Percentiles rank a stretch among this genome's conserved stretches.
Conservation (phyloP, 2,797 vertebrate species). For the Neosalanx taihuensis region DNA sequence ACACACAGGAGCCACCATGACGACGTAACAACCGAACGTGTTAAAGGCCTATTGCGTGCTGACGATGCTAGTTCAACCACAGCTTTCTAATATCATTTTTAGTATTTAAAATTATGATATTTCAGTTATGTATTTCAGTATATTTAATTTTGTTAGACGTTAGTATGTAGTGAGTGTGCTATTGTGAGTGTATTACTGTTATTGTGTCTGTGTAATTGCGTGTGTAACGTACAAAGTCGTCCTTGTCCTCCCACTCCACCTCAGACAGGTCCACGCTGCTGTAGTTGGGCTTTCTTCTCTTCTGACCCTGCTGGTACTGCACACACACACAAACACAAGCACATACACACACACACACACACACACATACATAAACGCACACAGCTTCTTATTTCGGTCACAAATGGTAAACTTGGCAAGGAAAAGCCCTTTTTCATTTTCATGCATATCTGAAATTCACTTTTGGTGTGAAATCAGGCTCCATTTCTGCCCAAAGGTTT, state of each 20-base stretch:
- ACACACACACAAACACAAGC: slow-evolving; percentile 55
- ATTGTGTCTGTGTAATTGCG: not conserved
- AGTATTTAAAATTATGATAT: no score
- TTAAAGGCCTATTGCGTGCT: no score
- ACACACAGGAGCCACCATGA: slow-evolving; percentile 1
- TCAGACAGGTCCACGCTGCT: slow-evolving; percentile 97
- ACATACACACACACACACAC: slow-evolving; percentile 36
- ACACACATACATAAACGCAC: slow-evolving; percentile 65
- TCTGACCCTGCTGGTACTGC: slow-evolving; percentile 93
- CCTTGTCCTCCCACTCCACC: slow-evolving; percentile 97
- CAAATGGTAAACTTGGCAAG: no score
- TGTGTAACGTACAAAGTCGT: slow-evolving; percentile 82
- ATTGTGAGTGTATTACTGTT: not conserved
- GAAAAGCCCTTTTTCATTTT: no score
- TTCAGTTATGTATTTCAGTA: no score
- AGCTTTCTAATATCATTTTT: no score
- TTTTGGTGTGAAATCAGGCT: no score
- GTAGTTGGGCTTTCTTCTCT: slow-evolving; percentile 94
- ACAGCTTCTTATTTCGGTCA: not conserved
- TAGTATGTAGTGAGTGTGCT: not conserved
- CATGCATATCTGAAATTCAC: no score
- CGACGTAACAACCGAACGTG: not conserved
- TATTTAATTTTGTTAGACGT: no score
- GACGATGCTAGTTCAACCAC: no score
- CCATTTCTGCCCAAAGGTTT: no score